Percentiles rank a stretch among this genome's conserved stretches.
These are phyloP conservation scores for Aradus depressus DNA, from an alignment of 2,888 invertebrate species.

Conservation along the genomic window DNA sequence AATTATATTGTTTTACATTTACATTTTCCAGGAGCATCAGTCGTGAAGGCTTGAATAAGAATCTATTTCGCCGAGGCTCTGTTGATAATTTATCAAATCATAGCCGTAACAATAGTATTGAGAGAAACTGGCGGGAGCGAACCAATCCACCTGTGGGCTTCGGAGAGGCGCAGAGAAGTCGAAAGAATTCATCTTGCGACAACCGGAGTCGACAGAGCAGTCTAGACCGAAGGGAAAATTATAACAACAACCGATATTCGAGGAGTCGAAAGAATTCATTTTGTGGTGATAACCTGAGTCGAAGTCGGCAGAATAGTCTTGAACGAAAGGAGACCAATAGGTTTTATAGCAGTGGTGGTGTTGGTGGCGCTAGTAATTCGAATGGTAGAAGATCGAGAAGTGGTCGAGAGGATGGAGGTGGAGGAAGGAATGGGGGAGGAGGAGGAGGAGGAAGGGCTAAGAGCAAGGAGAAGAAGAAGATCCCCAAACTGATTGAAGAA, in stretches of 20 bases:
- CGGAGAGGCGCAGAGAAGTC: constrained; percentile 30
- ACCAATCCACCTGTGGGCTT: no score
- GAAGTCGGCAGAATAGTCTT: constrained; percentile 20
- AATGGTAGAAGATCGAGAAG: constrained; percentile 6
- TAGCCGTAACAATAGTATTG: constrained; percentile 27
- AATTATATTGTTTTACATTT: not conserved
- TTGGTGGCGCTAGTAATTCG: not conserved
- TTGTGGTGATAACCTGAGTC: constrained; percentile 22
- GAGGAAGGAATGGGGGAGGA: constrained; percentile 15
- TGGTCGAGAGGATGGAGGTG: constrained; percentile 17
- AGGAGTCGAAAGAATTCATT: constrained; percentile 21
- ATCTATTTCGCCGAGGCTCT: constrained; percentile 19
- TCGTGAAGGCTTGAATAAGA: constrained; percentile 12
- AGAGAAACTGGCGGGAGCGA: constrained; percentile 26
- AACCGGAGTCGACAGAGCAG: constrained; percentile 34
- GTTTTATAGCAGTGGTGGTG: not conserved
- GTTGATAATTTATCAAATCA: constrained; percentile 23
- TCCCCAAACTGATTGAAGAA: constrained; percentile 7
- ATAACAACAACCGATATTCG: constrained; percentile 10
- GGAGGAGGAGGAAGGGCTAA: constrained; percentile 4
- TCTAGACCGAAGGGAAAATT: constrained; percentile 10
- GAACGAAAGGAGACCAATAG: constrained; percentile 16
- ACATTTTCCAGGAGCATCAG: constrained; percentile 20
- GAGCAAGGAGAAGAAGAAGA: constrained; percentile 3
- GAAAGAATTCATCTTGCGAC: constrained; percentile 21